Percentiles rank a stretch among this genome's conserved stretches.
phyloP scores from a whole-genome alignment of 2,888 invertebrate species.

The Danaus chrysippus region DNA sequence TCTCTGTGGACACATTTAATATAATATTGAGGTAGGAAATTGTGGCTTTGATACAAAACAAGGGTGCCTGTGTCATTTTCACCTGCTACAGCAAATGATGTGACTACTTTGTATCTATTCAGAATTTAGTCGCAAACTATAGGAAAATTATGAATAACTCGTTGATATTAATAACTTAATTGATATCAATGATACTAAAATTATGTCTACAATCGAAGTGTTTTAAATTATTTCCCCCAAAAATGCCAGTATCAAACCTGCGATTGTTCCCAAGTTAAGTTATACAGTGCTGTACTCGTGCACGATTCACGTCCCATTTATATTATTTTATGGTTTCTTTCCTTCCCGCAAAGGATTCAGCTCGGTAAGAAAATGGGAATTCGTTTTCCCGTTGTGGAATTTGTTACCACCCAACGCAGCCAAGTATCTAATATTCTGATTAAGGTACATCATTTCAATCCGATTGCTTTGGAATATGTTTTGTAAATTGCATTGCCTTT shows the following conservation, averaged over 20 bases:
- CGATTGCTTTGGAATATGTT: constrained; percentile 7
- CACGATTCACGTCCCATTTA: constrained; percentile 65
- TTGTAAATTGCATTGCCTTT: neutral
- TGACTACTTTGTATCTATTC: no score
- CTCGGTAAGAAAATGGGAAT: constrained; percentile 55
- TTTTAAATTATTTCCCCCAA: constrained; percentile 13
- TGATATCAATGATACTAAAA: neutral
- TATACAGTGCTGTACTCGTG: constrained; percentile 38
- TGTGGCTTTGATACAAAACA: constrained; percentile 18
- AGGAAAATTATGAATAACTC: no score
- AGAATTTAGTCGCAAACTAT: no score
- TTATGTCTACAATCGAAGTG: neutral
- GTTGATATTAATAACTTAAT: no score
- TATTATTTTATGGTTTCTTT: constrained; percentile 72
- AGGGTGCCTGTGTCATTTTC: constrained; percentile 13
- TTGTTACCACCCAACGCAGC: constrained; percentile 42
- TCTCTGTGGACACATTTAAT: constrained; percentile 19
- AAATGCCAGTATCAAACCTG: constrained; percentile 50
- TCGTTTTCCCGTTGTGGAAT: constrained; percentile 49
- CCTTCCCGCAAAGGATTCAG: constrained; percentile 52
- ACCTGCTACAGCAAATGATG: neutral
- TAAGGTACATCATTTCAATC: constrained; percentile 25
- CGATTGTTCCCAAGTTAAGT: constrained; percentile 39
- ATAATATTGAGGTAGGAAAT: constrained; percentile 22
- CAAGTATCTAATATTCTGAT: constrained; percentile 19